A percentile compares a stretch with the other conserved stretches of the same genome.
These are phyloP conservation scores for Psittacula derbiana DNA, from an alignment of 2,797 vertebrate species.

Conservation along the genomic window DNA sequence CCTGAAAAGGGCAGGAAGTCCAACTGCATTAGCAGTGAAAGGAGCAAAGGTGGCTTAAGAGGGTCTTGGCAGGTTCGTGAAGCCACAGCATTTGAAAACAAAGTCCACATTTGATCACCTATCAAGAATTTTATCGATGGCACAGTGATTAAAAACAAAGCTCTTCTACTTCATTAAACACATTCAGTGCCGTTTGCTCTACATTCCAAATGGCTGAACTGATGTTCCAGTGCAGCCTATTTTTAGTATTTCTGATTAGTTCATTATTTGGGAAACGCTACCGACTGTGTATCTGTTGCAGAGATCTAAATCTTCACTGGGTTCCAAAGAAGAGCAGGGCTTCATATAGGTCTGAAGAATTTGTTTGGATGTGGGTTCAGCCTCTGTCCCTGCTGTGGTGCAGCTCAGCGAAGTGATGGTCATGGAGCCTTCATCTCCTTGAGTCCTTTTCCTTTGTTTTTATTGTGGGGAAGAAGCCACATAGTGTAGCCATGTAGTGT, in stretches of 20 bases:
- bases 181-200: constrained; percentile 36
- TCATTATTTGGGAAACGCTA: constrained; percentile 49
- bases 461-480: neutral
- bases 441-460: neutral
- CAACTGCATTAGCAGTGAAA: neutral
- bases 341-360: neutral
- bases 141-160: constrained; percentile 50
- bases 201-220: constrained; percentile 60
- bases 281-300: constrained; percentile 30
- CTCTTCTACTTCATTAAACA: constrained; percentile 59
- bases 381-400: neutral
- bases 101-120: constrained; percentile 35
- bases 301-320: neutral
- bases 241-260: constrained; percentile 66
- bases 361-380: neutral
- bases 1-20: constrained; percentile 31
- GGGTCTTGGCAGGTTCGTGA: constrained; percentile 5
- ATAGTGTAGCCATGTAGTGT: neutral
- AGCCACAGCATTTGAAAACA: constrained; percentile 7
- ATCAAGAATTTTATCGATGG: constrained; percentile 51
- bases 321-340: neutral
- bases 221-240: constrained; percentile 54
- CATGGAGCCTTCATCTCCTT: neutral
- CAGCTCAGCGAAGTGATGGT: neutral
- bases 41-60: neutral